A percentile compares a stretch with the other conserved stretches of the same genome.
These are phyloP conservation scores for Malurus alboscapulatus DNA, from an alignment of 2,113 vertebrate genomes.

Conservation along the genomic window DNA sequence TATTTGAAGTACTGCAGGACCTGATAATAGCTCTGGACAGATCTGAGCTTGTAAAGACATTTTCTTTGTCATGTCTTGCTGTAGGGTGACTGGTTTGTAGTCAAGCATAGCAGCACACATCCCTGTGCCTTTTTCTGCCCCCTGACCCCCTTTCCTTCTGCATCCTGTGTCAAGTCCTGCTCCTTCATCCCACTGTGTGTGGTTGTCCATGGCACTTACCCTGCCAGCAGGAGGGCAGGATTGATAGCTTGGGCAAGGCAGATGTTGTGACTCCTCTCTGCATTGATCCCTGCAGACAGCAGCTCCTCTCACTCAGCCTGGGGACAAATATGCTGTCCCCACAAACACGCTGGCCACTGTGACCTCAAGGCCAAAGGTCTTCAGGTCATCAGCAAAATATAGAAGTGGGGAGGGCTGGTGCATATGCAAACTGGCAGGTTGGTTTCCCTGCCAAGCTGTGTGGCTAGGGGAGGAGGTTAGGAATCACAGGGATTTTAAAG, in stretches of 20 bases:
- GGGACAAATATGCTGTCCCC: background rate
- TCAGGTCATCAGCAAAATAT: background rate
- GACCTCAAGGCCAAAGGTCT: background rate
- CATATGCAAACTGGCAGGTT: background rate
- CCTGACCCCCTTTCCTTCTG: background rate
- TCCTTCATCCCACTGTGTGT: background rate
- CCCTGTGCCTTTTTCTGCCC: background rate
- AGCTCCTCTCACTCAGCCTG: background rate
- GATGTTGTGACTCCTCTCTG: background rate
- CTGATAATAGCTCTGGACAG: background rate
- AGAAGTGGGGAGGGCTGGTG: background rate
- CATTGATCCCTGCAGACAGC: background rate
- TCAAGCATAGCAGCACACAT: background rate
- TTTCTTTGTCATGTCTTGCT: background rate
- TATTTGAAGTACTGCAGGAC: background rate
- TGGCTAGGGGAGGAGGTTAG: background rate
- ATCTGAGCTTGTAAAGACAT: background rate
- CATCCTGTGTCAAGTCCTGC: background rate
- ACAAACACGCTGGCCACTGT: accelerated
- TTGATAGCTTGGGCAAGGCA: background rate
- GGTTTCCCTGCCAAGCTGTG: background rate
- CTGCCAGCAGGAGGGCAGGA: background rate
- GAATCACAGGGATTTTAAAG: background rate
- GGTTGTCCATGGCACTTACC: background rate
- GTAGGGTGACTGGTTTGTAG: background rate